Evolutionary conservation across 2,113 vertebrate species (phyloP), one percentile per base, ranked within the genome.

Genomic region (Nerophis ophidion): DNA sequence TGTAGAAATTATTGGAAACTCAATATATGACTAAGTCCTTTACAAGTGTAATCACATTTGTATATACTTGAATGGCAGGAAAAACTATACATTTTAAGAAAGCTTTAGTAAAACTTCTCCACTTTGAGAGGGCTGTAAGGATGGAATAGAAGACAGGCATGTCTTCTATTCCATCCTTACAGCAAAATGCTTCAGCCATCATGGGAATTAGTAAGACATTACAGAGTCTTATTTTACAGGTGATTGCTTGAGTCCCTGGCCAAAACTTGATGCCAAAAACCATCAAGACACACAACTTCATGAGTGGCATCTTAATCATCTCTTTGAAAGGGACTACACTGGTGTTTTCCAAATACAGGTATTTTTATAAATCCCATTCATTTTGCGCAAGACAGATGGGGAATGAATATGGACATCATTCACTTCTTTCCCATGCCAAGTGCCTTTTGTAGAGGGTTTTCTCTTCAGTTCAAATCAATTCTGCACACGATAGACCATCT

Each of bases 401-500:
- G 53, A 61, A 33, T 38, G 56, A 19, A 50, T 68, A 60, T 33
- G 44, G 57, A 40, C 5, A 53, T 71, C 62, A 40, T 57, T 74
- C 60, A 35, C 54, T 60, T 56, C 36, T 48, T 74, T 55, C 45
- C 54, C 38, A 53, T 74, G 63, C 59, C 68, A 72, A 64, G 67
- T 70, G 52, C 68, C 36, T 54, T 62, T 54, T 68, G 76, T 51
- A 48, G 70, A 67, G 56, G 54, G 64, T 68, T 63, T 78, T 70
- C 67, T 76, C 60, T 65, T 76, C 61, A 54, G 55, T 67, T 65
- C 49, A 65, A 72, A 75, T 71, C 66, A 72, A 78, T 81, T 81
- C 75, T 63, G 66, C 69, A 74, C 72, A 77, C 60, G 62, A 74
- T 78, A 74, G 64, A 72, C 63, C 66, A 76, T 83, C 75, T 66